These are phyloP conservation scores for Elephantulus edwardii DNA, from an alignment of 2,113 vertebrate genomes.

Conservation along the genomic window DNA sequence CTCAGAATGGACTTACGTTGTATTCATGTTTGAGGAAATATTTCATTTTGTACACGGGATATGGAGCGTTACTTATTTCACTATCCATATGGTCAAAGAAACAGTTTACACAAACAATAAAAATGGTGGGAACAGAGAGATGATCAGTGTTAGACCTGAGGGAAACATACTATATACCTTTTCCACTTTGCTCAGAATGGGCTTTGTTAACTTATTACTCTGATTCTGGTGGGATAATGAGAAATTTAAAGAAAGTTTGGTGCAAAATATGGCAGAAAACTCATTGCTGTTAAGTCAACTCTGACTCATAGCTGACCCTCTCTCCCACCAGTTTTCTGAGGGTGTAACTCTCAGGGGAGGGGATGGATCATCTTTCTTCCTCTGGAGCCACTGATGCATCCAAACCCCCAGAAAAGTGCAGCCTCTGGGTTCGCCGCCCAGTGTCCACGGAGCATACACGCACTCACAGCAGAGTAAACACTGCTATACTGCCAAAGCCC, in stretches of 20 bases:
- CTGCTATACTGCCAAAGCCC: slow-evolving; percentile 18
- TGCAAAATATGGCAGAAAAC: slow-evolving; percentile 43
- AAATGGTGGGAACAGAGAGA: slow-evolving; percentile 41
- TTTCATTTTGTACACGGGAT: slow-evolving; percentile 81
- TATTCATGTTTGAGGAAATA: slow-evolving; percentile 83
- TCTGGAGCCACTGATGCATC: too few relatives aligned
- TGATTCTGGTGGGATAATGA: slow-evolving; percentile 23
- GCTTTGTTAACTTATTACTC: slow-evolving; percentile 23
- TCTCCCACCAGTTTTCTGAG: too few relatives aligned
- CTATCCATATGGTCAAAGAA: slow-evolving; percentile 55
- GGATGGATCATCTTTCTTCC: not conserved
- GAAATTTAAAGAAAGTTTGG: slow-evolving; percentile 21
- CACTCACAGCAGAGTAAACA: not conserved
- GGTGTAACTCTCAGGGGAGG: too few relatives aligned
- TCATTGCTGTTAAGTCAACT: too few relatives aligned
- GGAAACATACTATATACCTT: slow-evolving; percentile 28
- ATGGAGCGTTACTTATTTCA: slow-evolving; percentile 80
- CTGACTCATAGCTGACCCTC: too few relatives aligned
- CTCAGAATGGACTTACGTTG: slow-evolving; percentile 81
- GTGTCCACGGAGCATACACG: not conserved
- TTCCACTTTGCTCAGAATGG: slow-evolving; percentile 35
- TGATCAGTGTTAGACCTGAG: slow-evolving; percentile 45
- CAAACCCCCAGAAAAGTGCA: too few relatives aligned
- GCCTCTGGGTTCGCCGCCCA: too few relatives aligned
- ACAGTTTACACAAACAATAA: slow-evolving; percentile 63